phyloP scores from a whole-genome alignment of 2,113 vertebrate genomes.

The Eptatretus burgeri region DNA sequence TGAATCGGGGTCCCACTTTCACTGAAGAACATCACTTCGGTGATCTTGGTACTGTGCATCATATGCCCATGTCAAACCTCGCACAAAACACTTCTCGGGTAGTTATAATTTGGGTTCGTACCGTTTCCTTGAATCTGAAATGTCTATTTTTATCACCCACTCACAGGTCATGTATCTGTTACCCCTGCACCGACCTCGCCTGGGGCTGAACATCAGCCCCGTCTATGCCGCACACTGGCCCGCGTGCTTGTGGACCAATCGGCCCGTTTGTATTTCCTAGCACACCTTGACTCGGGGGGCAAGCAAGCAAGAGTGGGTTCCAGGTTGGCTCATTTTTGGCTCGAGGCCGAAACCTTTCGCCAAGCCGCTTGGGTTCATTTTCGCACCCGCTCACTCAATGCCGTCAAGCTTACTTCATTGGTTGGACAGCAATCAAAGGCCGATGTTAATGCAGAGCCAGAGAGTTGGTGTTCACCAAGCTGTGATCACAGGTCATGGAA shows the following conservation, averaged over 20 bases:
- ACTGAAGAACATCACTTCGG: conserved; percentile 93
- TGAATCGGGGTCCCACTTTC: conserved; percentile 84
- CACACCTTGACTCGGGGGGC: conserved; percentile 32
- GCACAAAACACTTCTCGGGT: background rate
- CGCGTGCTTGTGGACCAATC: conserved; percentile 49
- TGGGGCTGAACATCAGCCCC: conserved; percentile 48
- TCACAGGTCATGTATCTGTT: background rate
- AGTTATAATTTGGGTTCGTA: background rate
- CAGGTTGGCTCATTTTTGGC: conserved; percentile 70
- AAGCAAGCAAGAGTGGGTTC: conserved; percentile 28
- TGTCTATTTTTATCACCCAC: background rate
- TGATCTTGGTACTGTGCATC: conserved; percentile 37
- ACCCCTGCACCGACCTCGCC: conserved; percentile 14
- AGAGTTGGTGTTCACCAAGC: too few relatives aligned
- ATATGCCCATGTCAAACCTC: background rate
- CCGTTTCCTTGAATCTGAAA: background rate
- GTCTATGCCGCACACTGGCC: conserved; percentile 72
- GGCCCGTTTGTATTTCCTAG: conserved; percentile 64
- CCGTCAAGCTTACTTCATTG: conserved; percentile 72
- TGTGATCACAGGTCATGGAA: too few relatives aligned
- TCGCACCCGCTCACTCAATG: conserved; percentile 69
- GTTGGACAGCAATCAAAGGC: conserved; percentile 24
- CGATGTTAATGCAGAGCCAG: too few relatives aligned
- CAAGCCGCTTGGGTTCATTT: conserved; percentile 67
- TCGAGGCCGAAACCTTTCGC: conserved; percentile 75